A percentile compares a stretch with the other conserved stretches of the same genome.
phyloP scores from a whole-genome alignment of 2,113 vertebrate species.

The Lophochroa leadbeateri region DNA sequence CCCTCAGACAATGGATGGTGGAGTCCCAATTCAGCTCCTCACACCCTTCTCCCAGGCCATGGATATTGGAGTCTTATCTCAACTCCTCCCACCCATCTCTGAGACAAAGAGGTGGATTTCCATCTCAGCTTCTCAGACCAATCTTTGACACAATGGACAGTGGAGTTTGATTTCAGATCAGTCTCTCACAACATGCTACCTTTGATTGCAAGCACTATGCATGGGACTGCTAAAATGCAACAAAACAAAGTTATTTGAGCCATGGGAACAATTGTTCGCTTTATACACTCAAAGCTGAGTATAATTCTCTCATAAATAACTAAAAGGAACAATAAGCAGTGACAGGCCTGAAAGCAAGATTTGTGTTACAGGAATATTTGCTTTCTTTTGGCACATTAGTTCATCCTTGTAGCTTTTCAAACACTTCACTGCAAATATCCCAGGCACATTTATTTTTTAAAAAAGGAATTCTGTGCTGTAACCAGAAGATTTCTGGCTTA shows the following conservation, averaged over 20 bases:
- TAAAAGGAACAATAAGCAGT: background rate
- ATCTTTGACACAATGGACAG: background rate
- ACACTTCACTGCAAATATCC: background rate
- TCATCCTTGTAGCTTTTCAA: background rate
- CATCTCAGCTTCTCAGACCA: background rate
- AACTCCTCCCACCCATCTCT: too few species aligned
- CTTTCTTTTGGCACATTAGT: background rate
- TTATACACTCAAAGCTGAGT: slow-evolving; percentile 42
- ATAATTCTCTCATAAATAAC: slow-evolving; percentile 65
- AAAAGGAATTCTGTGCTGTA: background rate
- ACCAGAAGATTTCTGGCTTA: background rate
- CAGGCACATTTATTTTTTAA: background rate
- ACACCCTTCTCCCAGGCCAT: too few species aligned
- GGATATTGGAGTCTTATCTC: too few species aligned
- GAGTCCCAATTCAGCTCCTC: too few species aligned
- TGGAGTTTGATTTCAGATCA: background rate
- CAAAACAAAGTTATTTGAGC: slow-evolving; percentile 39
- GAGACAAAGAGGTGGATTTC: background rate
- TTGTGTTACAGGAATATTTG: background rate
- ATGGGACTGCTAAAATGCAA: background rate
- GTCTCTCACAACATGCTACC: background rate
- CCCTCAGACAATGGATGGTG: too few species aligned
- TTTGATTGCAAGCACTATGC: background rate
- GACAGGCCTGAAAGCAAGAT: background rate
- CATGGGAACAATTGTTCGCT: slow-evolving; percentile 32